phyloP scores from a whole-genome alignment of 2,888 invertebrate genomes.

The Ommatoiulus sabulosus region DNA sequence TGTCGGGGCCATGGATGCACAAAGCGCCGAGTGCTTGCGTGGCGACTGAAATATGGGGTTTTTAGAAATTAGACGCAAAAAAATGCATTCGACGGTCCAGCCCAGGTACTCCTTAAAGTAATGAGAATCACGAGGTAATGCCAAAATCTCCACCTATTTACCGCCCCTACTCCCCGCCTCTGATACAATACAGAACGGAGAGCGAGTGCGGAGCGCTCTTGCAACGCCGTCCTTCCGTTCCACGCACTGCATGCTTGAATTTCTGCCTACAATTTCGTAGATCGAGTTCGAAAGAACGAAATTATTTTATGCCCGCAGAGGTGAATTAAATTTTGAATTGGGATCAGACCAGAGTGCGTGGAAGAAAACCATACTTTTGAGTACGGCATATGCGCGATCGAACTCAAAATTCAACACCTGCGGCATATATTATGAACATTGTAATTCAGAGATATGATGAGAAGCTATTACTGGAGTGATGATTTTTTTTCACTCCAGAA shows the following conservation, averaged over 20 bases:
- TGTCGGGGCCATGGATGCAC: constrained; percentile 24
- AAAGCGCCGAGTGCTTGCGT: constrained; percentile 47
- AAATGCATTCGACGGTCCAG: constrained; percentile 42
- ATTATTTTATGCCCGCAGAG: background rate
- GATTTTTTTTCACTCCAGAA: too few relatives aligned
- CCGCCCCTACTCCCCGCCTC: constrained; percentile 47
- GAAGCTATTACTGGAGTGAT: too few relatives aligned
- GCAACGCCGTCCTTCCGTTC: background rate
- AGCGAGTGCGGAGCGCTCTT: background rate
- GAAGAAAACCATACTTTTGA: background rate
- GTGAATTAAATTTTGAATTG: background rate
- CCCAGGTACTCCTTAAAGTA: constrained; percentile 51
- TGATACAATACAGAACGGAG: constrained; percentile 18
- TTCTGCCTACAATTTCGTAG: background rate
- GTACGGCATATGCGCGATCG: background rate
- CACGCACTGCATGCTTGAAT: background rate
- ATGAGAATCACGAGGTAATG: constrained; percentile 53
- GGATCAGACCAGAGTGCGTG: background rate
- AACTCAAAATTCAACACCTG: background rate
- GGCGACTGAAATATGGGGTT: constrained; percentile 47
- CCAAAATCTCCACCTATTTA: constrained; percentile 52
- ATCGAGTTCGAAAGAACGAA: background rate
- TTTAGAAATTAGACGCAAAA: constrained; percentile 17
- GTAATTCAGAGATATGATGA: too few relatives aligned
- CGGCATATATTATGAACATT: too few relatives aligned